These are phyloP conservation scores for Pemphigus obesinymphae DNA, from an alignment of 1,140 invertebrate species.

Conservation along the genomic window DNA sequence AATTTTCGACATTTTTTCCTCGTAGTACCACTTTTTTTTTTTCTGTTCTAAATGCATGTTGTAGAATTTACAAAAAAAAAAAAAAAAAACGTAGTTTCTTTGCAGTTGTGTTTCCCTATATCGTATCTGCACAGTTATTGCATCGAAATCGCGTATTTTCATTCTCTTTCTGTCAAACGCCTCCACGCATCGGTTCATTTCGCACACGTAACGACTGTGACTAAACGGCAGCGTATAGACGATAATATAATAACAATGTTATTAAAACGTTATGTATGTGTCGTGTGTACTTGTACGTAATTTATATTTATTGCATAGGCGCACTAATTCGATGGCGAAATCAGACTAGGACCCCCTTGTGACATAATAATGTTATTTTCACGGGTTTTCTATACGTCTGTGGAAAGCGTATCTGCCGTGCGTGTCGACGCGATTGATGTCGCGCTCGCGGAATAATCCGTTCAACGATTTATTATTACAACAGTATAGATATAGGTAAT, in stretches of 20 bases:
- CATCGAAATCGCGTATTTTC: no score
- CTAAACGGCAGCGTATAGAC: background rate
- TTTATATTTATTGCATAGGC: background rate
- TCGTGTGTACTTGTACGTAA: background rate
- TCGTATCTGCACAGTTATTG: no score
- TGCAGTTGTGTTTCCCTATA: no score
- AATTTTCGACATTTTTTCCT: no score
- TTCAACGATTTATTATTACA: background rate
- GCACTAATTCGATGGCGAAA: background rate
- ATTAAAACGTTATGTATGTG: background rate
- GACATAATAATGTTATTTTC: background rate
- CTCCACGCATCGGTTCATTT: background rate
- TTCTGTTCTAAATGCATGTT: no score
- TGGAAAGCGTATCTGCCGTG: background rate
- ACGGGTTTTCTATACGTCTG: no score
- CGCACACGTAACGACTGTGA: background rate
- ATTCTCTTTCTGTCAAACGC: background rate
- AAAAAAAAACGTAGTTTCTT: no score
- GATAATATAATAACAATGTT: background rate
- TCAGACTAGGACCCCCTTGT: background rate
- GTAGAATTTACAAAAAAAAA: no score
- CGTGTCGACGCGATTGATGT: no score
- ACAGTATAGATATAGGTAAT: background rate
- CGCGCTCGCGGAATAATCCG: background rate
- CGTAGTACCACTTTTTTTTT: no score